Base-by-base conservation (phyloP, 2,113 vertebrate species). In the Arvicanthis niloticus region DNA sequence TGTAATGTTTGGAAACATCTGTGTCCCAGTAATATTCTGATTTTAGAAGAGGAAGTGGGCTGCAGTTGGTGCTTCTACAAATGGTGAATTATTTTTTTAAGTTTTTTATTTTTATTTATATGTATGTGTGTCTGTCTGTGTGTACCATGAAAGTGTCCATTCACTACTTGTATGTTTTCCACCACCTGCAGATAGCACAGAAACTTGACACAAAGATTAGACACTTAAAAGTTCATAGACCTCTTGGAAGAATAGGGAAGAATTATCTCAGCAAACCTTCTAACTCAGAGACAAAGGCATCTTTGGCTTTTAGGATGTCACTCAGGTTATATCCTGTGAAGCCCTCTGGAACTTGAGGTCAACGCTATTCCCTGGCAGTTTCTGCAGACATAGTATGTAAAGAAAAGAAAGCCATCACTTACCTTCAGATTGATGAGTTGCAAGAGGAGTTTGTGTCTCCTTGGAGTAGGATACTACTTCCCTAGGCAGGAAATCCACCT, bases 381-480 rank as follows among this genome's bases (percentile, higher is more conserved):
- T 72, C 56, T 90, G 42, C 72, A 70, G 87, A 75, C 60, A 65
- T 7, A 73, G 70, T 9, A 80, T 1, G 26, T 12, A 89, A 93
- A 95, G 73, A 70, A 82, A 96, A 40, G 17, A 68, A 65, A 89
- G 88, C 29, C 48, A 53, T 0, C 40, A 1, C 51, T 97, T 68
- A 99, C 99, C 99, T 99, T 99, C 99, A 77, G 99, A 99, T 15
- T 99, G 99, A 98, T 99, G 99, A 0, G 99, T 99, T 1, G 98
- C 99, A 94, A 99, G 97, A 62, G 99, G 99, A 0, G 99, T 99
- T 98, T 99, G 99, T 0, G 99, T 99, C 98, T 99, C 99, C 98
- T 99, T 99, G 98, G 98, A 98, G 98, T 99, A 99, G 0, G 99
- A 99, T 19, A 99, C 99, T 62, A 99, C 98, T 97, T 99, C 99